Percentiles rank a stretch among this genome's conserved stretches.
These are phyloP conservation scores for Pseudococcus jackbeardsleyi DNA, from an alignment of 2,888 invertebrate species.

Conservation along the genomic window DNA sequence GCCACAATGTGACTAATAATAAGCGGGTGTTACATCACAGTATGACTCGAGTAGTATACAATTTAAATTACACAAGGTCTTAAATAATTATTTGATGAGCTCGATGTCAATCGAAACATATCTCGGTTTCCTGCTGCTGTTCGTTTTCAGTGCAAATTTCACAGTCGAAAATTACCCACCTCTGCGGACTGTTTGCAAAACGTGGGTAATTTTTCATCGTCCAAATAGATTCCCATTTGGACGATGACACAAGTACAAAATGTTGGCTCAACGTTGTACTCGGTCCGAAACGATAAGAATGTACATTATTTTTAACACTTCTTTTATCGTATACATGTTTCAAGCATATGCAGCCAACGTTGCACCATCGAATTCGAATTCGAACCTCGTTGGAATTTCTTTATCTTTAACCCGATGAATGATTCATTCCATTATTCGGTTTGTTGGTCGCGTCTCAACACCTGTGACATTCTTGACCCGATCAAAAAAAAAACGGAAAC, in stretches of 20 bases:
- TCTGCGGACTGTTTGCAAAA: not conserved
- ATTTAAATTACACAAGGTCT: constrained; percentile 45
- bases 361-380: not conserved
- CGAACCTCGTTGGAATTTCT: not conserved
- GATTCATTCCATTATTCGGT: not conserved
- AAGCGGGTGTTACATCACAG: too few species aligned
- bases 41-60: not conserved
- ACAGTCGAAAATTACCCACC: not conserved
- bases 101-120: constrained; percentile 30
- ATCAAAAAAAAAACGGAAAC: not conserved
- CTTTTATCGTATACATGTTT: not conserved
- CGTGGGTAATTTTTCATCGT: constrained; percentile 26
- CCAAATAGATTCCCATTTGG: constrained; percentile 25
- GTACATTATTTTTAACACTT: constrained; percentile 44
- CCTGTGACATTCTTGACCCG: not conserved
- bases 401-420: not conserved
- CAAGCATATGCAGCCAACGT: not conserved
- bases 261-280: constrained; percentile 1
- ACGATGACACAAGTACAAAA: constrained; percentile 44
- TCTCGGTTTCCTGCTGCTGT: not conserved
- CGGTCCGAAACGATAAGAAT: constrained; percentile 19
- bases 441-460: not conserved
- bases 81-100: constrained; percentile 35
- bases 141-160: not conserved
- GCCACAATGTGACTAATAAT: constrained; percentile 1